phyloP scores from a whole-genome alignment of 2,888 invertebrate genomes.

The Drosophila stalkeri region DNA sequence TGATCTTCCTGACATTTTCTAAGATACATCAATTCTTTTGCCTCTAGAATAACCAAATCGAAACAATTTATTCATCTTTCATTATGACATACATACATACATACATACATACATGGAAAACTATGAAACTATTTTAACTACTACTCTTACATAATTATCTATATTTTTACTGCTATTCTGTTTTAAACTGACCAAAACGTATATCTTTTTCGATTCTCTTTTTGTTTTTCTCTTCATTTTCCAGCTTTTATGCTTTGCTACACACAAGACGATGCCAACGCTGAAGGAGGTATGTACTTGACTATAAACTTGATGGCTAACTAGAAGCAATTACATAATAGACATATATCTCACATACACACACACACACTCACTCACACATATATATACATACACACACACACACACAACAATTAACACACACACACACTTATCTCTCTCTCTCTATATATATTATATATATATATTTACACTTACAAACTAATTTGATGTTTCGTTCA shows the following conservation, averaged over 20 bases:
- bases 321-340: conserved; percentile 25
- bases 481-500: conserved; percentile 23
- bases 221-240: conserved; percentile 84
- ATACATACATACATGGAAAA: no score
- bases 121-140: conserved; percentile 23
- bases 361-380: conserved; percentile 13
- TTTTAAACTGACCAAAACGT: conserved; percentile 91
- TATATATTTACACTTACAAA: conserved; percentile 20
- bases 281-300: conserved; percentile 94
- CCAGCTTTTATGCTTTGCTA: conserved; percentile 97
- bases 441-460: conserved; percentile 15
- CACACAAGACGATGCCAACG: conserved; percentile 95
- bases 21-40: neutral
- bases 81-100: conserved; percentile 31
- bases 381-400: conserved; percentile 14
- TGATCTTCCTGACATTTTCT: neutral
- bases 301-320: conserved; percentile 60
- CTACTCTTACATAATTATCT: conserved; percentile 40
- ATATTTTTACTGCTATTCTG: conserved; percentile 83
- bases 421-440: conserved; percentile 7
- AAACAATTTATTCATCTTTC: conserved; percentile 16
- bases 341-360: conserved; percentile 34
- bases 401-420: conserved; percentile 18
- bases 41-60: neutral
- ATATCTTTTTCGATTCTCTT: conserved; percentile 78